Percentiles rank a stretch among this genome's conserved stretches.
These are phyloP conservation scores for Riparia riparia DNA, from an alignment of 2,113 vertebrate species.

Conservation along the genomic window DNA sequence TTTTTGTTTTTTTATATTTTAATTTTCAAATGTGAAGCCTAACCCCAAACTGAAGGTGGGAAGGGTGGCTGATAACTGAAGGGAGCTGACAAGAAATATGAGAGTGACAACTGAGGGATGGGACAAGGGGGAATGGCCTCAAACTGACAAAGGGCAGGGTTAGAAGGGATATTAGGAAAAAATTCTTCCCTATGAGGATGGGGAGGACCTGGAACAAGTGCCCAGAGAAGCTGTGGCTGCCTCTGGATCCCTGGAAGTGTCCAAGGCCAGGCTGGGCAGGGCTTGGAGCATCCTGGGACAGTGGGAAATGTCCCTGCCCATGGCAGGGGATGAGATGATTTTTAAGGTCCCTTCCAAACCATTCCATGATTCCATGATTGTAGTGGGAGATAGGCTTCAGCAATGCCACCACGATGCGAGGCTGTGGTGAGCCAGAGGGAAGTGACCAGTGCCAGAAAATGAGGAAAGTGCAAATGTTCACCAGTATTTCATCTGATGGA, in stretches of 20 bases:
- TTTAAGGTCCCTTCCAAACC: background rate
- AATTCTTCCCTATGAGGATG: background rate
- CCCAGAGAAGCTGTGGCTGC: background rate
- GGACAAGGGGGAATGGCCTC: background rate
- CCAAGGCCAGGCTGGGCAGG: rapidly evolving
- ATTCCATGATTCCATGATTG: background rate
- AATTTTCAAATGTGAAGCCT: background rate
- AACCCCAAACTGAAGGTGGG: background rate
- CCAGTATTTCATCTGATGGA: background rate
- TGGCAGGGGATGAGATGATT: background rate
- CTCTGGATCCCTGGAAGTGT: background rate
- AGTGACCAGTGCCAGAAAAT: background rate
- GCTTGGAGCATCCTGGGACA: rapidly evolving
- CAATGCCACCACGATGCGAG: rapidly evolving
- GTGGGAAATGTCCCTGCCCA: background rate
- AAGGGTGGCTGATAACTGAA: background rate
- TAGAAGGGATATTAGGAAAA: background rate
- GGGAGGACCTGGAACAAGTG: rapidly evolving
- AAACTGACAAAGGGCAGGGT: background rate
- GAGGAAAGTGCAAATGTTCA: background rate
- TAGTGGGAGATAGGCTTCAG: background rate
- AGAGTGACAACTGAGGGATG: background rate
- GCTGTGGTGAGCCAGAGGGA: background rate
- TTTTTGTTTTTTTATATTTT: background rate
- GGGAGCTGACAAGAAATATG: background rate